Conservation (phyloP, 2,113 vertebrate species). For the Eubucco bourcierii region DNA sequence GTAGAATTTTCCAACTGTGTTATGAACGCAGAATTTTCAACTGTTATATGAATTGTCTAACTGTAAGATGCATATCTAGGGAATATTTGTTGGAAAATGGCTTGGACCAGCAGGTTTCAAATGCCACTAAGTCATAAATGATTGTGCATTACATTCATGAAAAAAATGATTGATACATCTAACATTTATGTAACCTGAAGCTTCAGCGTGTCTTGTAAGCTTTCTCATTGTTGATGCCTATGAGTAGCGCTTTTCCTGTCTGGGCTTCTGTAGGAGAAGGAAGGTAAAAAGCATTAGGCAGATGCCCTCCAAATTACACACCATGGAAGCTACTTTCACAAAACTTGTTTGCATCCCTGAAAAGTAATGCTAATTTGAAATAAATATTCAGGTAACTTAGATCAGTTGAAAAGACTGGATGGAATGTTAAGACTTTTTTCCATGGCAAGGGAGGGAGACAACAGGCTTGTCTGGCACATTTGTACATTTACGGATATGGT, state of each 20-base stretch:
- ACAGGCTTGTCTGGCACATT: neutral
- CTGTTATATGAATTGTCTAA: neutral
- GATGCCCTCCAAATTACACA: neutral
- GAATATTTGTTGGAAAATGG: neutral
- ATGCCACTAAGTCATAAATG: neutral
- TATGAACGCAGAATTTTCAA: neutral
- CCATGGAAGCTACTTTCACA: neutral
- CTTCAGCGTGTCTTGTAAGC: neutral
- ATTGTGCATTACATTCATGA: neutral
- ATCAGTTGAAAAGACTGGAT: neutral
- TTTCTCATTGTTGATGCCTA: neutral
- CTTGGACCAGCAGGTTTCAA: neutral
- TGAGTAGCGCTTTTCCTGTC: neutral
- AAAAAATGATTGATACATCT: neutral
- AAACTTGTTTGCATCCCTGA: neutral
- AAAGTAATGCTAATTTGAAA: neutral
- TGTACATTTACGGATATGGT: neutral
- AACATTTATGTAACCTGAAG: neutral
- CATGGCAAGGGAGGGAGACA: neutral
- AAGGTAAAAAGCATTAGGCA: neutral
- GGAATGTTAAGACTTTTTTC: neutral
- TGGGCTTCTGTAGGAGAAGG: neutral
- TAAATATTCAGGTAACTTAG: neutral
- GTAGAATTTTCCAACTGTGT: neutral
- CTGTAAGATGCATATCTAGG: neutral